Conservation (phyloP, 1,140 invertebrate genomes). For the Oryzaephilus surinamensis region DNA sequence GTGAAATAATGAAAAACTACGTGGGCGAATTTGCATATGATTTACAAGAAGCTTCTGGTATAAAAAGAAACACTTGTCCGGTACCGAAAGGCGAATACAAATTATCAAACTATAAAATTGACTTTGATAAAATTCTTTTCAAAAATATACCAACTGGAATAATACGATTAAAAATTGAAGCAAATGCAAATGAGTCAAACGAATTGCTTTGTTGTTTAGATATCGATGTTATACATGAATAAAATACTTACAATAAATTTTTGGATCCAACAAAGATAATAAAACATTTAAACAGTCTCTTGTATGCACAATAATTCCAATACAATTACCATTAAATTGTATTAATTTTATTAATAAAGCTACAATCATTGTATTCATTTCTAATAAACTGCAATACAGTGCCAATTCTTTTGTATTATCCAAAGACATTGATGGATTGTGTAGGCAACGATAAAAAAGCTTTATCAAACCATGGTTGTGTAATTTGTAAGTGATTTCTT, state of each 20-base stretch:
- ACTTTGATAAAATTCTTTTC: constrained; percentile 10
- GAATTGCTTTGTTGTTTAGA: too few species aligned
- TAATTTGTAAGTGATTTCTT: not conserved
- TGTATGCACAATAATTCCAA: constrained; percentile 36
- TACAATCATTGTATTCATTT: constrained; percentile 41
- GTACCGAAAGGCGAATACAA: constrained; percentile 11
- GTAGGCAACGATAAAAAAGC: constrained; percentile 30
- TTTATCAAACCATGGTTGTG: constrained; percentile 5
- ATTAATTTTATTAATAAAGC: constrained; percentile 37
- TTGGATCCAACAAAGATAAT: constrained; percentile 37
- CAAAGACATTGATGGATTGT: constrained; percentile 27
- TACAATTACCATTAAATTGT: constrained; percentile 32
- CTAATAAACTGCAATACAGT: constrained; percentile 38
- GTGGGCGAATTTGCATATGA: constrained; percentile 10
- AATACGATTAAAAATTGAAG: too few species aligned
- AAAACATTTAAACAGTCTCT: constrained; percentile 37
- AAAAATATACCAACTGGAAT: constrained; percentile 9
- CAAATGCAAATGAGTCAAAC: too few species aligned
- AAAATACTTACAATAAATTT: constrained; percentile 38
- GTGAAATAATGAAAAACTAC: constrained; percentile 3
- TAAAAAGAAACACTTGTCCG: constrained; percentile 6
- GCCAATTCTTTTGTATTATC: constrained; percentile 29
- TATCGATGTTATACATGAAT: too few species aligned
- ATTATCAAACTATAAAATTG: constrained; percentile 6
- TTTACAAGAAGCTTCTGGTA: constrained; percentile 7